These are phyloP conservation scores for Sebastes elongatus DNA, from an alignment of 2,797 vertebrate species.

Conservation along the genomic window DNA sequence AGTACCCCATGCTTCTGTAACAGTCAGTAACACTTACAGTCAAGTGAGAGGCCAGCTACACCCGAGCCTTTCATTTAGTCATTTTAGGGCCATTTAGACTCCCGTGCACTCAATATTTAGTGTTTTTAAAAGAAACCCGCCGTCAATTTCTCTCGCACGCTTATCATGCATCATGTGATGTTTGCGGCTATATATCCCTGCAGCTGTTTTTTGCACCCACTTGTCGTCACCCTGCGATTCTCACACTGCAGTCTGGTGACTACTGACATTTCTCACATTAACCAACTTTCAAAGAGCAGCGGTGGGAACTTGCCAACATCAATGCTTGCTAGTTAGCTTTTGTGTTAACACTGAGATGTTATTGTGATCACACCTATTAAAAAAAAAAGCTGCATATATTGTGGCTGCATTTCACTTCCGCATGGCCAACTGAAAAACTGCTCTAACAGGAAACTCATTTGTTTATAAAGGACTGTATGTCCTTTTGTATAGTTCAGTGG, in stretches of 20 bases:
- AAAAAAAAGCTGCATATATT: neutral
- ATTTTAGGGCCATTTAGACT: neutral
- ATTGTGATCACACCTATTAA: neutral
- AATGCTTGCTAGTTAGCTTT: neutral
- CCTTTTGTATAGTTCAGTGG: neutral
- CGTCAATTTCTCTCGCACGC: neutral
- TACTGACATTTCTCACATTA: conserved; percentile 9
- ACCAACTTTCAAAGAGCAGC: neutral
- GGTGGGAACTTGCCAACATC: neutral
- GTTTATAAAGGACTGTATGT: no score
- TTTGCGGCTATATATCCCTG: neutral
- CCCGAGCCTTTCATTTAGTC: neutral
- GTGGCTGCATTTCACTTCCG: neutral
- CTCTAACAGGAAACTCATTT: neutral
- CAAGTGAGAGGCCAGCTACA: conserved; percentile 1
- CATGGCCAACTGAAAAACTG: neutral
- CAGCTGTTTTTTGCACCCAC: neutral
- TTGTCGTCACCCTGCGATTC: neutral
- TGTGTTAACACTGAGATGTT: neutral
- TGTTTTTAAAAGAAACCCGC: neutral
- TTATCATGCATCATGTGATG: neutral
- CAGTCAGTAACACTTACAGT: neutral
- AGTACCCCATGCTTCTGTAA: conserved; percentile 5
- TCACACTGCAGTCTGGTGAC: neutral
- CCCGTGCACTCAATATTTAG: neutral